Evolutionary conservation across 1,140 invertebrate species (phyloP).

Genomic region (Drosophila ananassae): DNA sequence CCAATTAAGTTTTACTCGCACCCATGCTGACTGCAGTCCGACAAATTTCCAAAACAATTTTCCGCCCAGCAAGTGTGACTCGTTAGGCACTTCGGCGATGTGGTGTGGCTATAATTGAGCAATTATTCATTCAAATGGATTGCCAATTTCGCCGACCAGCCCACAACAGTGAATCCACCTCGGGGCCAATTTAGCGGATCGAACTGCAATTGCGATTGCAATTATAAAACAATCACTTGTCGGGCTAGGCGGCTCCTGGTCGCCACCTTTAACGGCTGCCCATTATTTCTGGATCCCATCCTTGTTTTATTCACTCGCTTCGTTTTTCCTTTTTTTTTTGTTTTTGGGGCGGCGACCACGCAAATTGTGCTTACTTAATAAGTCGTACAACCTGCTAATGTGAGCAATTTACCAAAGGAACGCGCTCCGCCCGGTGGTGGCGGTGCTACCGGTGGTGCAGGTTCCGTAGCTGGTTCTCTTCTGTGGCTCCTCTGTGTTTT

Average conservation of each 20-base stretch:
- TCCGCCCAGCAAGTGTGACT: slow-evolving; percentile 67
- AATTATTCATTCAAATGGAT: slow-evolving; percentile 84
- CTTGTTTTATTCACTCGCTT: slow-evolving; percentile 4
- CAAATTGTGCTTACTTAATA: slow-evolving; percentile 84
- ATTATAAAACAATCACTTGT: slow-evolving; percentile 84
- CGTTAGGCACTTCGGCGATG: slow-evolving; percentile 66
- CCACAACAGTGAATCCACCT: slow-evolving; percentile 27
- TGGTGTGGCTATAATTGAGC: slow-evolving; percentile 75
- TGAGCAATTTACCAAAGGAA: slow-evolving; percentile 83
- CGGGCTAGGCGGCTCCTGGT: slow-evolving; percentile 72
- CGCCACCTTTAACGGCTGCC: slow-evolving; percentile 75
- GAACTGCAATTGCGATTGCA: slow-evolving; percentile 84
- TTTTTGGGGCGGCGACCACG: slow-evolving; percentile 76
- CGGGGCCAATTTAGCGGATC: slow-evolving; percentile 74
- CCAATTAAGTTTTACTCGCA: slow-evolving; percentile 43
- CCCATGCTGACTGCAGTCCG: slow-evolving; percentile 40
- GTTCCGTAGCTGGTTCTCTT: slow-evolving; percentile 5
- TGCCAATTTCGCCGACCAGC: slow-evolving; percentile 75
- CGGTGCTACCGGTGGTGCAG: slow-evolving; percentile 29
- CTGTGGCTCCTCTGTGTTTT: slow-evolving; percentile 1
- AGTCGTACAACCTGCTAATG: slow-evolving; percentile 84
- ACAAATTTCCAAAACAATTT: slow-evolving; percentile 72
- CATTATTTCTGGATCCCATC: slow-evolving; percentile 69
- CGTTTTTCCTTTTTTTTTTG: not conserved
- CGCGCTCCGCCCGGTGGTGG: slow-evolving; percentile 47